A percentile compares a stretch with the other conserved stretches of the same genome.
These are phyloP conservation scores for Miltochrista miniata DNA, from an alignment of 2,888 invertebrate genomes.

Conservation along the genomic window DNA sequence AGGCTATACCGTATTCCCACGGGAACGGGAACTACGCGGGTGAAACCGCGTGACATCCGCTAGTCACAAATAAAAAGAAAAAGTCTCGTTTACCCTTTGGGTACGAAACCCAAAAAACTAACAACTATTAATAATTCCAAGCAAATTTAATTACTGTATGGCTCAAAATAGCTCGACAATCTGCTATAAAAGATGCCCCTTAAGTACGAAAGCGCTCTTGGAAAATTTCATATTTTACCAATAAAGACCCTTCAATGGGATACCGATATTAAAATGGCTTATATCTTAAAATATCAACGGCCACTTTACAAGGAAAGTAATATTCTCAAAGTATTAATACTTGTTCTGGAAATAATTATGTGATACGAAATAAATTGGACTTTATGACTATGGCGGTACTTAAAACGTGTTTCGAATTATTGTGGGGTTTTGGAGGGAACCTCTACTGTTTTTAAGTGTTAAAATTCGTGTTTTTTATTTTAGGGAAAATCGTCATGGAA, in stretches of 20 bases:
- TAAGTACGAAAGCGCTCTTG: constrained; percentile 25
- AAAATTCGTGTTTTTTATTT: too few species aligned
- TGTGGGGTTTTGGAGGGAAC: too few species aligned
- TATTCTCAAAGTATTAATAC: constrained; percentile 34
- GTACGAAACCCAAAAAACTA: too few species aligned
- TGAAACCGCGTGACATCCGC: too few species aligned
- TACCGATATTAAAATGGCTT: constrained; percentile 56
- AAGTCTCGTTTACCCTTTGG: too few species aligned
- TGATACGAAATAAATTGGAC: constrained; percentile 5
- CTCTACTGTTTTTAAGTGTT: too few species aligned
- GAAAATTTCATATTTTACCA: constrained; percentile 50
- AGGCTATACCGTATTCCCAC: too few species aligned
- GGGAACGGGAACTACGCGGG: too few species aligned
- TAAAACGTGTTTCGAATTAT: neutral
- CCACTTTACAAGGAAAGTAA: constrained; percentile 39
- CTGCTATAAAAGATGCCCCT: constrained; percentile 25
- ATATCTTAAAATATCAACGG: constrained; percentile 42
- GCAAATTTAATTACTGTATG: constrained; percentile 15
- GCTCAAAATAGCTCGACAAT: constrained; percentile 33
- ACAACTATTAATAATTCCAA: too few species aligned
- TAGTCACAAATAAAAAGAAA: too few species aligned
- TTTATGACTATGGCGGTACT: neutral
- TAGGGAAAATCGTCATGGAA: too few species aligned
- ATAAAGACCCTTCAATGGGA: constrained; percentile 42
- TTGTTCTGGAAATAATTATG: constrained; percentile 13